Evolutionary conservation across 2,113 vertebrate species (phyloP).

Genomic region (Tyrannus savana): DNA sequence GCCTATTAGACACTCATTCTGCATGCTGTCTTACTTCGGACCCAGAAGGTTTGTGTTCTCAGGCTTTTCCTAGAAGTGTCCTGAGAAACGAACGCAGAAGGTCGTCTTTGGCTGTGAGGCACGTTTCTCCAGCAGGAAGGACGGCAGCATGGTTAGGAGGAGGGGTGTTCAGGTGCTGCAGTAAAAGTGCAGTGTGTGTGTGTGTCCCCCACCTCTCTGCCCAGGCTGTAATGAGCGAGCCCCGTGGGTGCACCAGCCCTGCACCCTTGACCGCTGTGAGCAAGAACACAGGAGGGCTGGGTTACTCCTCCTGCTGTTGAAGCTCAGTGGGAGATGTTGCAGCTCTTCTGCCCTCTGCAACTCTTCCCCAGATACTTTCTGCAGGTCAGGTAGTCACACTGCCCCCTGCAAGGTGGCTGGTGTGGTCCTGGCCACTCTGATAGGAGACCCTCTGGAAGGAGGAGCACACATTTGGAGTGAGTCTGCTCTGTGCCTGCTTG

Average conservation of each 20-base stretch:
- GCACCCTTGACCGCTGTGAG: neutral
- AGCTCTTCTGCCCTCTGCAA: neutral
- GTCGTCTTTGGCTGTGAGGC: neutral
- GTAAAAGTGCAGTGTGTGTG: neutral
- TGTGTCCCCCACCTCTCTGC: neutral
- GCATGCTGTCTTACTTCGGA: neutral
- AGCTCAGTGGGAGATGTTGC: neutral
- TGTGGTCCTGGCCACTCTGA: neutral
- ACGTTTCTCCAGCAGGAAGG: neutral
- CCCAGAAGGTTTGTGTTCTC: neutral
- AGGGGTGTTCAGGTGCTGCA: neutral
- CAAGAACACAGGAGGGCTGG: neutral
- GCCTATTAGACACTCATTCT: neutral
- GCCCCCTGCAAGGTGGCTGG: neutral
- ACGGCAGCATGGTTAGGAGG: neutral
- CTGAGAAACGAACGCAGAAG: neutral
- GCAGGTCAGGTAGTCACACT: neutral
- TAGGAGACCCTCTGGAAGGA: neutral
- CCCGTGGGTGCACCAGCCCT: neutral
- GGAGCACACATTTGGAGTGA: neutral
- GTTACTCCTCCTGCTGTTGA: neutral
- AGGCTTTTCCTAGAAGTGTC: neutral
- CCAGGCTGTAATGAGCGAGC: fast-evolving
- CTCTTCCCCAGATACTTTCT: neutral
- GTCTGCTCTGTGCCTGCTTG: neutral